These are phyloP conservation scores for Tachina grossa DNA, from an alignment of 2,888 invertebrate genomes.

Conservation along the genomic window DNA sequence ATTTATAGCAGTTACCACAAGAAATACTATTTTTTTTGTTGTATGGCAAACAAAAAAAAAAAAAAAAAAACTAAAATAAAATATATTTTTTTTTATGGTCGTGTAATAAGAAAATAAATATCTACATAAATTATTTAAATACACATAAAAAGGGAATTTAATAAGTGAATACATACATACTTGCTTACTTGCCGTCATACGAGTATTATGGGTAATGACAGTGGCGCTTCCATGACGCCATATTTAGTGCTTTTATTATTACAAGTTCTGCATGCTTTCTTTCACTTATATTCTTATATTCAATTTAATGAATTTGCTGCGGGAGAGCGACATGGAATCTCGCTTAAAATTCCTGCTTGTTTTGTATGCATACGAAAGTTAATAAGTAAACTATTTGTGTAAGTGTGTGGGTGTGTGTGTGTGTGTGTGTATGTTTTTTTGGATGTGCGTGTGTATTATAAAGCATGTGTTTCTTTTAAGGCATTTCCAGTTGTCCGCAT, in stretches of 20 bases:
- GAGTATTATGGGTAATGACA: constrained; percentile 47
- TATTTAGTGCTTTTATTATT: constrained; percentile 47
- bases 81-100: constrained; percentile 8
- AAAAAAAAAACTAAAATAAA: constrained; percentile 19
- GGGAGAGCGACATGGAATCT: constrained; percentile 60
- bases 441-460: neutral
- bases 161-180: constrained; percentile 23
- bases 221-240: constrained; percentile 67
- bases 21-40: constrained; percentile 48
- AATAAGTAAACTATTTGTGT: constrained; percentile 23
- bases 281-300: neutral
- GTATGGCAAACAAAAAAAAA: neutral
- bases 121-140: constrained; percentile 6
- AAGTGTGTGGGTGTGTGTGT: neutral
- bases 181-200: neutral
- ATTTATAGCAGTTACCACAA: constrained; percentile 28
- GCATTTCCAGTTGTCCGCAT: constrained; percentile 56
- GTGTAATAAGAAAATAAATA: constrained; percentile 28
- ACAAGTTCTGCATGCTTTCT: neutral
- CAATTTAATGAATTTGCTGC: constrained; percentile 65
- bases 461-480: constrained; percentile 16
- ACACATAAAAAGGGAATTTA: constrained; percentile 17
- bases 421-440: too few species aligned
- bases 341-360: constrained; percentile 60
- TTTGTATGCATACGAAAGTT: neutral